Evolutionary conservation across 2,113 vertebrate genomes (phyloP).

Genomic region (Oreotrochilus melanogaster): DNA sequence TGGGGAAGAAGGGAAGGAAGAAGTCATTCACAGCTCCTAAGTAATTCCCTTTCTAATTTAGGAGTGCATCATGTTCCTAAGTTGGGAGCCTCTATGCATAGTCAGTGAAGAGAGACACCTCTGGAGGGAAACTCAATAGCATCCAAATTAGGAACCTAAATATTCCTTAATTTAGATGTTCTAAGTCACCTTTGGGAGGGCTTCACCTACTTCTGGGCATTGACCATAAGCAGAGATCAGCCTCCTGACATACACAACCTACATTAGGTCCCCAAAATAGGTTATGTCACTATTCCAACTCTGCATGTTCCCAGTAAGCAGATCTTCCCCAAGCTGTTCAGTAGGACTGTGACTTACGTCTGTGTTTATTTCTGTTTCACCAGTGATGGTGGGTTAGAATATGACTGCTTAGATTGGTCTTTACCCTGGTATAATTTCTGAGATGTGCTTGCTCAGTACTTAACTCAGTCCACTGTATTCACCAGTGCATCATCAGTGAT

Average conservation of each 20-base stretch:
- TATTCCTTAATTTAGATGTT: conserved; percentile 13
- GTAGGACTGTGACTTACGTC: neutral
- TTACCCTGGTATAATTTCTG: neutral
- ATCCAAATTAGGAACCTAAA: conserved; percentile 14
- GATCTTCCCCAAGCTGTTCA: neutral
- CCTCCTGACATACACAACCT: neutral
- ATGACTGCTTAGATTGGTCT: neutral
- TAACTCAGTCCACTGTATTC: neutral
- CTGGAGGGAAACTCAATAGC: neutral
- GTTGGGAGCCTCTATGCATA: neutral
- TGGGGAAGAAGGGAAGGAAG: neutral
- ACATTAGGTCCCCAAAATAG: neutral
- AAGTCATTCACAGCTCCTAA: neutral
- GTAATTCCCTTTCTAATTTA: conserved; percentile 20
- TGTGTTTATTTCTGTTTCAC: neutral
- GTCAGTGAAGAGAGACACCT: neutral
- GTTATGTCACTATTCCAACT: neutral
- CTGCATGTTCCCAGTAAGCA: neutral
- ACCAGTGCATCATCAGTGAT: neutral
- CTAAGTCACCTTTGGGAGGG: neutral
- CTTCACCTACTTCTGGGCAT: conserved; percentile 3
- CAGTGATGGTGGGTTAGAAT: neutral
- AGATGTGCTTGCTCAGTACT: neutral
- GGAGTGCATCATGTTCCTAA: neutral
- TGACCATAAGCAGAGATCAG: neutral